These are phyloP conservation scores for Merluccius polli DNA, from an alignment of 2,797 vertebrate genomes.

Conservation along the genomic window DNA sequence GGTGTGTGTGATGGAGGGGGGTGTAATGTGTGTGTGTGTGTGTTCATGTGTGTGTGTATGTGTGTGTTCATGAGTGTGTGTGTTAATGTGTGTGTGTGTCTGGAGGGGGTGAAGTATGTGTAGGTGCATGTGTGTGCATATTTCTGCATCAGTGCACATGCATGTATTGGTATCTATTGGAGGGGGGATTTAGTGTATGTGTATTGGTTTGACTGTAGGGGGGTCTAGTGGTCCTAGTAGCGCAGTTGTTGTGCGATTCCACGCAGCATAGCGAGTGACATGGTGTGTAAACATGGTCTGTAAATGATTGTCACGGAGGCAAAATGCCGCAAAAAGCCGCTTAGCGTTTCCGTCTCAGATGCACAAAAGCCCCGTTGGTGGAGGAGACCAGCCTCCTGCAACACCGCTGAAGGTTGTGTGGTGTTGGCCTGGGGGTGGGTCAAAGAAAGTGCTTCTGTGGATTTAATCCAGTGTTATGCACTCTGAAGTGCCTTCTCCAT, in stretches of 20 bases:
- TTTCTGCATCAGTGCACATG: background rate
- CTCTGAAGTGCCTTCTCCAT: too few relatives aligned
- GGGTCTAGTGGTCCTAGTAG: background rate
- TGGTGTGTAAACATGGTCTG: conserved; percentile 38
- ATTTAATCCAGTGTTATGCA: background rate
- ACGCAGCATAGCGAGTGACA: conserved; percentile 17
- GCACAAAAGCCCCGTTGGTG: conserved; percentile 3
- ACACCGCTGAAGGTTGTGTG: background rate
- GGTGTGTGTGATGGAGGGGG: background rate
- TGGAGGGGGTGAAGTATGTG: background rate
- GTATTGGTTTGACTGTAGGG: background rate
- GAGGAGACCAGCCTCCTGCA: conserved; percentile 2
- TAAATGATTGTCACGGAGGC: conserved; percentile 37
- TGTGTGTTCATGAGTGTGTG: background rate
- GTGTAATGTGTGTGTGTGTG: background rate
- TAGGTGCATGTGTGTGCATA: background rate
- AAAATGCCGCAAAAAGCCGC: conserved; percentile 35
- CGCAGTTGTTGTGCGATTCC: conserved; percentile 19
- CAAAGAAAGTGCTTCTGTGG: background rate
- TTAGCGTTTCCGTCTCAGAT: conserved; percentile 12
- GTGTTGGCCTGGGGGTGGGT: background rate
- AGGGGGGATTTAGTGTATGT: background rate
- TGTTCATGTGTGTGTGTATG: too few relatives aligned
- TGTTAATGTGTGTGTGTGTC: too few relatives aligned
- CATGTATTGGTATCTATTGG: background rate